Evolutionary conservation across 2,888 invertebrate genomes (phyloP).

Genomic region (Zaprionus lineosus): DNA sequence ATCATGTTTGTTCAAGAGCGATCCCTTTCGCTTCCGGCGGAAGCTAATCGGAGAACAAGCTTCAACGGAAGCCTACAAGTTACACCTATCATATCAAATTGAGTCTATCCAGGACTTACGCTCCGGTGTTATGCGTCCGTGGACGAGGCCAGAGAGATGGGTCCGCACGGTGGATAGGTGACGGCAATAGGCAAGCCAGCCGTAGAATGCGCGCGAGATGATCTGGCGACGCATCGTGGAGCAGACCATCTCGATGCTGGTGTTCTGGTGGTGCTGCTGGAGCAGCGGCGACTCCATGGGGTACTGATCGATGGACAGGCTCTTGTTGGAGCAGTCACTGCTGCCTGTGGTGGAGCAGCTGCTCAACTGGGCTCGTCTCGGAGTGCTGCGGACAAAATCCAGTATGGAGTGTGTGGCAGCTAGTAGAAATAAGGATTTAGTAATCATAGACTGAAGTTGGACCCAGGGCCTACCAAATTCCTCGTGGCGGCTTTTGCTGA

Average conservation of each 20-base stretch:
- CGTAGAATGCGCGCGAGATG: slow-evolving; percentile 96
- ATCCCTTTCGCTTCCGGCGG: too few relatives aligned
- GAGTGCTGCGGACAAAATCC: slow-evolving; percentile 84
- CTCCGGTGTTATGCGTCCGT: slow-evolving; percentile 87
- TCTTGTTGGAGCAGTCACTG: slow-evolving; percentile 86
- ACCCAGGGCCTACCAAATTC: slow-evolving; percentile 85
- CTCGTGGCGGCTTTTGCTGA: slow-evolving; percentile 89
- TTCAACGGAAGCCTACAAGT: too few relatives aligned
- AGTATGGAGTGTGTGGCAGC: slow-evolving; percentile 88
- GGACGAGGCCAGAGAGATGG: slow-evolving; percentile 94
- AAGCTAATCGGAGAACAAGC: too few relatives aligned
- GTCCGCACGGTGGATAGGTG: slow-evolving; percentile 96
- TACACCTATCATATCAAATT: too few relatives aligned
- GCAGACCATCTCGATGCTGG: slow-evolving; percentile 91
- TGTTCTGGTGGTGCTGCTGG: slow-evolving; percentile 83
- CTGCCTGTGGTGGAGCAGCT: slow-evolving; percentile 87
- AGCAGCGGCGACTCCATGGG: slow-evolving; percentile 76
- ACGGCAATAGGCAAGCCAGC: slow-evolving; percentile 97
- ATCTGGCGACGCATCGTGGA: slow-evolving; percentile 97
- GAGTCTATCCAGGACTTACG: too few relatives aligned
- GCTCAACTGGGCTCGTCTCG: slow-evolving; percentile 83
- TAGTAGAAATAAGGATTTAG: too few relatives aligned
- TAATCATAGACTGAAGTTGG: too few relatives aligned
- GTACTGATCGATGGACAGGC: slow-evolving; percentile 83
- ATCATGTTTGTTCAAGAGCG: too few relatives aligned